A percentile compares a stretch with the other conserved stretches of the same genome.
These are phyloP conservation scores for Ischnura elegans DNA, from an alignment of 2,888 invertebrate species.

Conservation along the genomic window DNA sequence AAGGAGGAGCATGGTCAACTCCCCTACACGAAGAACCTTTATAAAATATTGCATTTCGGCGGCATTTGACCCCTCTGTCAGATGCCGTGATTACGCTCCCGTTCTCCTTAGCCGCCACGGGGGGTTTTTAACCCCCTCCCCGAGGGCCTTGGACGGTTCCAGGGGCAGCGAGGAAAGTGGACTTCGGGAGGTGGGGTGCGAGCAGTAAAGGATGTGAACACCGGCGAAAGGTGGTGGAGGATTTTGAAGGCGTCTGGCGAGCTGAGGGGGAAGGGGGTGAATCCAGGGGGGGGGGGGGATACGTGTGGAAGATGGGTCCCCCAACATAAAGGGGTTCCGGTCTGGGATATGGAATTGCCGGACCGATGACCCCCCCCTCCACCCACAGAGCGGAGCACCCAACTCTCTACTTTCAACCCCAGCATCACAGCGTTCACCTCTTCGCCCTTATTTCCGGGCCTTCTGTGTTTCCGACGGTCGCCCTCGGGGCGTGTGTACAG, in stretches of 20 bases:
- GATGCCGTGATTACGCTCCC: conserved; percentile 46
- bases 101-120: background rate
- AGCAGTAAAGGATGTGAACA: too few species aligned
- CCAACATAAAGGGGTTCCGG: conserved; percentile 30
- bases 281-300: background rate
- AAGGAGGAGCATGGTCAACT: background rate
- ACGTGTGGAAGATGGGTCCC: conserved; percentile 29
- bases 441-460: conserved; percentile 62
- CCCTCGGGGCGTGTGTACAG: conserved; percentile 40
- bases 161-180: conserved; percentile 22
- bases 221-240: background rate
- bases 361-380: conserved; percentile 48
- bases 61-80: conserved; percentile 64
- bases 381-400: background rate
- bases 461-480: conserved; percentile 62
- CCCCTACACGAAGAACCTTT: conserved; percentile 5
- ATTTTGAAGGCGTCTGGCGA: background rate
- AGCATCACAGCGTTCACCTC: background rate
- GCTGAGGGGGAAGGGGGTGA: background rate
- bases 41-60: conserved; percentile 66
- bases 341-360: conserved; percentile 65
- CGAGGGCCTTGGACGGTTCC: background rate
- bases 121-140: conserved; percentile 27
- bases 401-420: background rate
- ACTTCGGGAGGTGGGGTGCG: background rate